phyloP scores from a whole-genome alignment of 2,888 invertebrate species.

The Metacarcinus magister region DNA sequence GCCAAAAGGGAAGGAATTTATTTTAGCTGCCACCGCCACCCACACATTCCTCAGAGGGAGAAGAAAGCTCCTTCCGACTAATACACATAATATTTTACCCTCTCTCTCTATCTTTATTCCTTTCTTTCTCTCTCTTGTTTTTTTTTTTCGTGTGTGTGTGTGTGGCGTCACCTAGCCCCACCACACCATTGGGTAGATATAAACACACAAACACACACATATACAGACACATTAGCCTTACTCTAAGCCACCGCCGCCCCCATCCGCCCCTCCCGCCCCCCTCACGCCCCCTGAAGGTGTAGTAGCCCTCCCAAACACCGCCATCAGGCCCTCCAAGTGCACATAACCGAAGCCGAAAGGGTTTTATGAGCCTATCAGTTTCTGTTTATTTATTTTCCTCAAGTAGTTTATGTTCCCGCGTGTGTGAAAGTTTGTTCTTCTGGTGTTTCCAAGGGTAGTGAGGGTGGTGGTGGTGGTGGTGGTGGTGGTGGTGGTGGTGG shows the following conservation, averaged over 20 bases:
- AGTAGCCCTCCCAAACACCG: neutral
- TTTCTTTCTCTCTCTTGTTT: neutral
- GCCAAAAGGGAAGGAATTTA: constrained; percentile 8
- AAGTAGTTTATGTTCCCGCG: neutral
- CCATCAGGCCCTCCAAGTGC: neutral
- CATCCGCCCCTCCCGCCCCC: neutral
- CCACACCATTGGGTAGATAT: no score
- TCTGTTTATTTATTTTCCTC: neutral
- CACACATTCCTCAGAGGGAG: neutral
- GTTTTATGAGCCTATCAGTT: neutral
- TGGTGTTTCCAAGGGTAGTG: neutral
- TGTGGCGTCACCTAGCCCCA: no score
- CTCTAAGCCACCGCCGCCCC: neutral
- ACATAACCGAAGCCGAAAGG: neutral
- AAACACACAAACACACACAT: neutral
- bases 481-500: no score
- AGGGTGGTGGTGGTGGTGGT: no score
- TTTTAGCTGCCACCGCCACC: neutral
- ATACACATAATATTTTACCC: neutral
- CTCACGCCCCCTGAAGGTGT: neutral
- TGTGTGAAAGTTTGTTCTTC: constrained; percentile 7
- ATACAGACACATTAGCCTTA: neutral
- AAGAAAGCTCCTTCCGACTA: neutral
- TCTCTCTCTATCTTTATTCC: neutral
- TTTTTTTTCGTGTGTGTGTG: neutral